Evolutionary conservation across 2,888 invertebrate species (phyloP).

Genomic region (Dorcus parallelipipedus): DNA sequence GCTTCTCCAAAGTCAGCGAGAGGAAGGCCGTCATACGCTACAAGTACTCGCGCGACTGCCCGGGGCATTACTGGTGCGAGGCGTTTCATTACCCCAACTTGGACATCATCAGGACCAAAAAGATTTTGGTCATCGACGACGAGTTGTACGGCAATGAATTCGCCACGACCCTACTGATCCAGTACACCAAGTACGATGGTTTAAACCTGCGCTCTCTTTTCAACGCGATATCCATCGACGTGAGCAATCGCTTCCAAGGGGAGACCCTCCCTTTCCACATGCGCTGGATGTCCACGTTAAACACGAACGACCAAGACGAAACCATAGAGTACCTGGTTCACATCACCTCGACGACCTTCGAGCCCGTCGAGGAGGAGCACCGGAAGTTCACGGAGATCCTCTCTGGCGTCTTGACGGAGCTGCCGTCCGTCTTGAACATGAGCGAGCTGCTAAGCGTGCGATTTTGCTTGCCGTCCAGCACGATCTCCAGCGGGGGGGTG

Average conservation of each 20-base stretch:
- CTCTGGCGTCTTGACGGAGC: not conserved
- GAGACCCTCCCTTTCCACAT: conserved; percentile 7
- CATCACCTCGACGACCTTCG: conserved; percentile 7
- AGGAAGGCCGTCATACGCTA: conserved; percentile 4
- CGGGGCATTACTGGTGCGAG: conserved; percentile 18
- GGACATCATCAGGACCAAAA: conserved; percentile 3
- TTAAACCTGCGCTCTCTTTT: conserved; percentile 1
- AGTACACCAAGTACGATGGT: conserved; percentile 3
- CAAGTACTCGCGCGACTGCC: conserved; percentile 11
- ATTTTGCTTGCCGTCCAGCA: conserved; percentile 9
- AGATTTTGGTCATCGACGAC: conserved; percentile 12
- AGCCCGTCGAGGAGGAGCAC: conserved; percentile 4
- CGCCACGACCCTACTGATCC: conserved; percentile 5
- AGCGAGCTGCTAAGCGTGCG: conserved; percentile 10
- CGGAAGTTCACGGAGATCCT: conserved; percentile 1
- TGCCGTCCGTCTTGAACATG: not conserved
- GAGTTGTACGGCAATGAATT: conserved; percentile 16
- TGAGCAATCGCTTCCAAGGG: not conserved
- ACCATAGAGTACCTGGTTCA: conserved; percentile 15
- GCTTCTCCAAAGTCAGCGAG: conserved; percentile 1
- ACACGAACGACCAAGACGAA: conserved; percentile 6
- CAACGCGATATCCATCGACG: not conserved
- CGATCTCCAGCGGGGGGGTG: conserved; percentile 4
- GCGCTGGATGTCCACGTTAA: conserved; percentile 10
- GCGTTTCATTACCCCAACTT: conserved; percentile 9